Evolutionary conservation across 2,888 invertebrate genomes (phyloP).

Genomic region (Caenorhabditis virilis): DNA sequence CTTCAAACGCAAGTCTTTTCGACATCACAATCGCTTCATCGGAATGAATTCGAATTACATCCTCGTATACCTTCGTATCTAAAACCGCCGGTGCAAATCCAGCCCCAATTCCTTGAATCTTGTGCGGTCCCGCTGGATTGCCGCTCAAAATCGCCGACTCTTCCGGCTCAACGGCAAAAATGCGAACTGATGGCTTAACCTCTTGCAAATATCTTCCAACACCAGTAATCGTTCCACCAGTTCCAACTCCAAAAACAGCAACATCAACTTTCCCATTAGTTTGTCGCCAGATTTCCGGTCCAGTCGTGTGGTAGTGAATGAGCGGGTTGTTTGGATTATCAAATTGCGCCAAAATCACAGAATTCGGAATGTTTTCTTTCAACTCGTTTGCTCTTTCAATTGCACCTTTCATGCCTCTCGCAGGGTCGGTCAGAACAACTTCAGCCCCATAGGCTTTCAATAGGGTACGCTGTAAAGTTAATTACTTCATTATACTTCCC

Average conservation of each 20-base stretch:
- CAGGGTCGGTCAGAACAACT: constrained; percentile 64
- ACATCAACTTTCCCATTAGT: constrained; percentile 62
- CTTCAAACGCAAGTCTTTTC: constrained; percentile 55
- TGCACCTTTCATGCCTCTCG: constrained; percentile 63
- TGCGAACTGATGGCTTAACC: constrained; percentile 54
- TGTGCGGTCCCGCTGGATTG: constrained; percentile 58
- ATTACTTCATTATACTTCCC: neutral
- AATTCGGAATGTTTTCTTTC: constrained; percentile 54
- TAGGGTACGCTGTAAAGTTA: constrained; percentile 54
- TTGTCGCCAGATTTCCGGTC: constrained; percentile 67
- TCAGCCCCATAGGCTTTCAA: constrained; percentile 67
- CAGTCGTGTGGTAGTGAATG: constrained; percentile 65
- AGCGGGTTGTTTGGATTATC: constrained; percentile 64
- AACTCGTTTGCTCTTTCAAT: constrained; percentile 63
- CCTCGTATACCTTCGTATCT: constrained; percentile 57
- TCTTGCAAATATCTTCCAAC: constrained; percentile 61
- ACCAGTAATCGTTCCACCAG: constrained; percentile 65
- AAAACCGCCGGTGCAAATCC: constrained; percentile 62
- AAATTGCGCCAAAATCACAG: constrained; percentile 63
- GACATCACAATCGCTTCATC: constrained; percentile 61
- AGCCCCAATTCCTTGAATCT: constrained; percentile 67
- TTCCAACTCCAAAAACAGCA: constrained; percentile 64
- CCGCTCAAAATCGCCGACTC: constrained; percentile 63
- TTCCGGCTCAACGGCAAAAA: constrained; percentile 65
- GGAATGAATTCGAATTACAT: constrained; percentile 54